Base-by-base conservation (phyloP, 2,113 vertebrate genomes). In the Rhombomys opimus region DNA sequence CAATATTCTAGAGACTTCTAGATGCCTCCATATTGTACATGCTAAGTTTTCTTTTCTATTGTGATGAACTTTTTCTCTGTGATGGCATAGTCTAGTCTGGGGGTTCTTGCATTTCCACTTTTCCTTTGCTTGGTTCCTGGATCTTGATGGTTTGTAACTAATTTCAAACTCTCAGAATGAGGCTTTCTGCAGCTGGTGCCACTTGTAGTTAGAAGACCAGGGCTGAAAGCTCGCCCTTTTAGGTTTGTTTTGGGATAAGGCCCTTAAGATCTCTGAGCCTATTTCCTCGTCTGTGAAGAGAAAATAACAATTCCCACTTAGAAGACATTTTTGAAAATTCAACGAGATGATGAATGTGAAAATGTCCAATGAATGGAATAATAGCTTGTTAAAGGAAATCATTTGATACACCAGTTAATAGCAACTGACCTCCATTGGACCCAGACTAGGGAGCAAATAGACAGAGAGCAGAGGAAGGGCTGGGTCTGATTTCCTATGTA, bases 401-500 rank as follows among this genome's bases (percentile, higher is more conserved):
- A 78, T 76, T 88, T 46, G 20, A 38, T 76, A 87, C 78, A 61
- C 30, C 52, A 70, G 87, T 84, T 93, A 94, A 78, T 6, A 76
- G 18, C 38, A 95, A 57, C 63, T 94, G 92, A 89, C 57, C 82
- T 93, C 87, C 63, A 85, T 93, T 90, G 89, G 78, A 75, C 23
- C 95, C 35, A 88, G 80, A 92, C 72, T 61, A 92, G 72, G 73
- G 91, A 92, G 91, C 20, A 41, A 89, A 90, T 65, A 97, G 18
- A 23, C 54, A 94, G 65, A 90, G 75, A 91, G 52, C 73, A 75
- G 80, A 85, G 85, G 57, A 91, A 61, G 20, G 68, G 57, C 57
- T 97, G 54, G n/a, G 87, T 92, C 92, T 23, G 89, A 68, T 88
- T 87, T 46, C 54, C 89, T 93, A 96, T 75, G 91, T 81, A 91